A percentile compares a stretch with the other conserved stretches of the same genome.
Evolutionary conservation across 2,888 invertebrate species (phyloP).

Genomic region (Proisotoma minuta): DNA sequence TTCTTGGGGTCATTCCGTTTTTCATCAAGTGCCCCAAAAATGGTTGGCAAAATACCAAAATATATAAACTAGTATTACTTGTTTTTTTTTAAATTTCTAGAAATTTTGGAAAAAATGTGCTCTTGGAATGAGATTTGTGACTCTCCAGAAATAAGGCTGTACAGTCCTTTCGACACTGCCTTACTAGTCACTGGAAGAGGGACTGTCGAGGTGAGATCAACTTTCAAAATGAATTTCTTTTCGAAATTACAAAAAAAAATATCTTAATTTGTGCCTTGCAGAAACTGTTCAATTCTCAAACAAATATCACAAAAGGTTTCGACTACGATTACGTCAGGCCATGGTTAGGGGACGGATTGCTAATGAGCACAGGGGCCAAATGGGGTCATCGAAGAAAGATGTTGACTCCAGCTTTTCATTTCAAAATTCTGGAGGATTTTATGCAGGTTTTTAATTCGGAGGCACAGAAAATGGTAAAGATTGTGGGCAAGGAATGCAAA

Average conservation of each 20-base stretch:
- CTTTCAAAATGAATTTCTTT: not conserved
- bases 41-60: conserved; percentile 8
- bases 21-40: conserved; percentile 20
- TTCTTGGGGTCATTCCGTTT: conserved; percentile 21
- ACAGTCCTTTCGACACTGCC: not conserved
- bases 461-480: conserved; percentile 21
- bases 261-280: conserved; percentile 9
- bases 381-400: conserved; percentile 34
- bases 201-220: conserved; percentile 4
- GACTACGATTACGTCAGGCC: conserved; percentile 38
- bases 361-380: conserved; percentile 36
- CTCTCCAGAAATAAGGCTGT: not conserved
- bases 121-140: conserved; percentile 21
- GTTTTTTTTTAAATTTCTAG: not conserved
- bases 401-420: conserved; percentile 39
- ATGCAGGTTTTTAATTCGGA: conserved; percentile 34
- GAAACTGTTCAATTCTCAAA: conserved; percentile 38
- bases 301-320: conserved; percentile 32
- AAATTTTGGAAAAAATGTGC: conserved; percentile 19
- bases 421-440: conserved; percentile 40
- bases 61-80: not conserved
- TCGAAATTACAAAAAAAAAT: too few relatives aligned
- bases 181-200: not conserved
- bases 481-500: conserved; percentile 15
- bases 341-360: conserved; percentile 41